Base-by-base conservation (phyloP, 2,888 invertebrate genomes). In the Bombylius discolor region DNA sequence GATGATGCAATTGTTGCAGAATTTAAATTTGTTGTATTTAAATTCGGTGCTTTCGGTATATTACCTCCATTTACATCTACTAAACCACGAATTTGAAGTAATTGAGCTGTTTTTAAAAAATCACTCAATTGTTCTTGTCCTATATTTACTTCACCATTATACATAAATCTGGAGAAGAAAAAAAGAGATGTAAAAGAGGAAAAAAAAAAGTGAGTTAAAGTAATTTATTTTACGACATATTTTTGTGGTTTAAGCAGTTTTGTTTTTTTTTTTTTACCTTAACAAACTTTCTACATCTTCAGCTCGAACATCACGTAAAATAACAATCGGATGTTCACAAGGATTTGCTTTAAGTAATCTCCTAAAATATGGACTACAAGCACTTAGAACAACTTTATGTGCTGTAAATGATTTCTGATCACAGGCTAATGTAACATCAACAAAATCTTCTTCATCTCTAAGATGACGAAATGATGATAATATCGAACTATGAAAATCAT, bases 321-420 rank as follows among this genome's bases (percentile, higher is more conserved):
- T 91, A 63, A 92, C 87, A 66, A 91, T 91, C 50, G 91, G 91
- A 75, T 91, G 91, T 72, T 89, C 87, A 76, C 91, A 91, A 62
- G 91, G 91, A 74, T 91, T 91, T 56, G 89, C 89, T 76, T 91
- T 91, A 68, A 92, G 79, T 66, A 93, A 78, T 70, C 86, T 82
- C 67, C 89, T 82, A 78, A 93, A 93, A 76, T 92, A 93, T 49
- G 92, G 91, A 75, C 92, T 92, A 80, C 93, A 93, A 61, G 93
- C 93, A 62, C 92, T 92, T 62, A 94, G 79, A 65, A 94, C 93
- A 66, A 85, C 81, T 80, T 90, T 91, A 78, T 93, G 92, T 58
- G 92, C 92, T 63, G 88, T 88, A 74, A 92, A 91, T 60, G 88
- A 89, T 65, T 86, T 85, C 66, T 86, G 85, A 70, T 92, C 91